Evolutionary conservation across 2,113 vertebrate genomes (phyloP).

Genomic region (Erpornis zantholeuca): DNA sequence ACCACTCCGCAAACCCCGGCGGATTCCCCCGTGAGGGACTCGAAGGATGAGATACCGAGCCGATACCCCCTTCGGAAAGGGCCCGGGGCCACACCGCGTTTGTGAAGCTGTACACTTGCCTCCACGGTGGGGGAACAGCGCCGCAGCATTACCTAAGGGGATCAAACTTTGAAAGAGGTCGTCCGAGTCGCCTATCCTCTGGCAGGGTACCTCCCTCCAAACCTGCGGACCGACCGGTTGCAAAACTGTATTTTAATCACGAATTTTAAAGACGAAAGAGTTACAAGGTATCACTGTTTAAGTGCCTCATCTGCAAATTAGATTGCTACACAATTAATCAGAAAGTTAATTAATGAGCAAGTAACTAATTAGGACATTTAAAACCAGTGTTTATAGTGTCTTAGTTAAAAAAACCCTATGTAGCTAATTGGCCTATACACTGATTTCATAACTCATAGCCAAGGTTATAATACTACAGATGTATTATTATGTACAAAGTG

Average conservation of each 20-base stretch:
- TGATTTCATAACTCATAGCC: conserved; percentile 75
- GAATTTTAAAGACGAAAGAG: conserved; percentile 74
- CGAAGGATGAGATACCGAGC: not conserved
- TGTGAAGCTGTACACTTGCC: not conserved
- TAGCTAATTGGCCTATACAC: conserved; percentile 76
- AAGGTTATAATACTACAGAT: conserved; percentile 71
- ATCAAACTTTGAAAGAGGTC: not conserved
- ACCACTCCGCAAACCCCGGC: not conserved
- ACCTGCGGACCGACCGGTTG: not conserved
- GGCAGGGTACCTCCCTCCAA: not conserved
- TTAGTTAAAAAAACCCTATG: conserved; percentile 58
- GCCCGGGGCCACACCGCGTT: fast-evolving
- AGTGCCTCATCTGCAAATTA: conserved; percentile 81
- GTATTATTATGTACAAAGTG: conserved; percentile 74
- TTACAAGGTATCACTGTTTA: conserved; percentile 79
- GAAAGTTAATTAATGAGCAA: conserved; percentile 85
- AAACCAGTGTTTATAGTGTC: conserved; percentile 78
- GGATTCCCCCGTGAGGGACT: not conserved
- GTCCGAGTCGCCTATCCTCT: not conserved
- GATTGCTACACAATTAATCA: conserved; percentile 84
- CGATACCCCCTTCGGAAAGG: not conserved
- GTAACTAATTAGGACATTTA: conserved; percentile 83
- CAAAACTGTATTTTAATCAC: conserved; percentile 57
- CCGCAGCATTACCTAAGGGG: not conserved
- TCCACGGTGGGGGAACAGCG: not conserved